Evolutionary conservation across 37 sponge, comb jelly and placozoan species (phyloP).

Genomic region (Cladorhizidae sp.): DNA sequence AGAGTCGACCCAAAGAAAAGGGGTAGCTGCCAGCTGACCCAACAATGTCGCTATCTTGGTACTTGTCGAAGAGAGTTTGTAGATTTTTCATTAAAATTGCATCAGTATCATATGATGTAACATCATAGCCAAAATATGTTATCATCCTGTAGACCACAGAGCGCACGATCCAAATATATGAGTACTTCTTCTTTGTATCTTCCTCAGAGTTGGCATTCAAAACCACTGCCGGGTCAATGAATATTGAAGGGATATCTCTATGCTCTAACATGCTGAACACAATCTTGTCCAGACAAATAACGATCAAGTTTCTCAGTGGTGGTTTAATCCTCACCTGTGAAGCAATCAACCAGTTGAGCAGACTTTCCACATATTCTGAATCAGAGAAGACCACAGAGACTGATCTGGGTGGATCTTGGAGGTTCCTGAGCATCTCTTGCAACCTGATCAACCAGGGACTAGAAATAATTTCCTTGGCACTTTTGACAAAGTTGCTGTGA

Average conservation of each 20-base stretch:
- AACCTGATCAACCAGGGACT: slow-evolving; percentile 3
- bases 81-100: slow-evolving; percentile 41
- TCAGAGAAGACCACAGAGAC: slow-evolving; percentile 11
- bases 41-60: slow-evolving; percentile 37
- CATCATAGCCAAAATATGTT: slow-evolving; percentile 54
- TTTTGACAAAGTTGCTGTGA: not conserved
- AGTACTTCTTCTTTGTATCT: not conserved
- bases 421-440: not conserved
- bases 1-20: slow-evolving; percentile 18
- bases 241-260: slow-evolving; percentile 17
- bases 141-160: slow-evolving; percentile 26
- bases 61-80: slow-evolving; percentile 23
- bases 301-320: slow-evolving; percentile 31
- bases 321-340: not conserved
- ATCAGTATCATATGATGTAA: slow-evolving; percentile 48
- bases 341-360: slow-evolving; percentile 54
- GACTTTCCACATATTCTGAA: slow-evolving; percentile 2
- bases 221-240: slow-evolving; percentile 8
- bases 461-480: not conserved
- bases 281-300: slow-evolving; percentile 31
- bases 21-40: slow-evolving; percentile 43
- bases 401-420: not conserved
- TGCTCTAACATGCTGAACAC: slow-evolving; percentile 3
- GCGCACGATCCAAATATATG: slow-evolving; percentile 46
- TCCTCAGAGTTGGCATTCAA: not conserved